Conservation (phyloP, 1,140 invertebrate species). For the Leguminivora glycinivorella region DNA sequence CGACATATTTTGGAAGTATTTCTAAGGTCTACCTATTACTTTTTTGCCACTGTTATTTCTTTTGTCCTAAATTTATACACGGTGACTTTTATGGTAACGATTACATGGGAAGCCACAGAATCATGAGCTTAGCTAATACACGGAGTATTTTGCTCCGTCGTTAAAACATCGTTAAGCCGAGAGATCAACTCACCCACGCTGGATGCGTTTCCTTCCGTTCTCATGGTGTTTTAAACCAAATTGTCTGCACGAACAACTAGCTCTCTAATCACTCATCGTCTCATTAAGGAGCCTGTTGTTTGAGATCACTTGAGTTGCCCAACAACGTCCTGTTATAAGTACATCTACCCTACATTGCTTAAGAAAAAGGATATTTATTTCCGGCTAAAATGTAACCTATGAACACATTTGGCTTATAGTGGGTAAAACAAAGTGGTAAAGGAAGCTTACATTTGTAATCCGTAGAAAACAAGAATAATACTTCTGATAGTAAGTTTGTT, state of each 20-base stretch:
- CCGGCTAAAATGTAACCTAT: background rate
- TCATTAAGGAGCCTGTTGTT: slow-evolving; percentile 15
- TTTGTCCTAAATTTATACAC: background rate
- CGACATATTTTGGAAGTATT: background rate
- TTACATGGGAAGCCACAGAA: background rate
- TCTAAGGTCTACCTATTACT: background rate
- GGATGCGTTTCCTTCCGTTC: slow-evolving; percentile 32
- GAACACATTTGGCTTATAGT: too few species aligned
- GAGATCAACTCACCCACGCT: slow-evolving; percentile 30
- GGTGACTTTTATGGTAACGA: background rate
- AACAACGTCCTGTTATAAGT: background rate
- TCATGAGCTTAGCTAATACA: slow-evolving; percentile 8
- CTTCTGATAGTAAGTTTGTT: background rate
- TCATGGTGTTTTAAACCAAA: slow-evolving; percentile 41
- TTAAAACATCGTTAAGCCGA: slow-evolving; percentile 39
- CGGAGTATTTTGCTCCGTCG: slow-evolving; percentile 27
- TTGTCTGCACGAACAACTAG: slow-evolving; percentile 26
- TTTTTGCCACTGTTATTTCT: background rate
- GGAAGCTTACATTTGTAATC: background rate
- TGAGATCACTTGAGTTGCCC: background rate
- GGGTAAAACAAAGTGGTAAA: background rate
- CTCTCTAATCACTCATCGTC: slow-evolving; percentile 25
- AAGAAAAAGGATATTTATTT: background rate
- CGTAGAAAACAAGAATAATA: background rate
- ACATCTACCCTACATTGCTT: background rate